Base-by-base conservation (phyloP, 2,888 invertebrate genomes). In the Drosophila testacea region DNA sequence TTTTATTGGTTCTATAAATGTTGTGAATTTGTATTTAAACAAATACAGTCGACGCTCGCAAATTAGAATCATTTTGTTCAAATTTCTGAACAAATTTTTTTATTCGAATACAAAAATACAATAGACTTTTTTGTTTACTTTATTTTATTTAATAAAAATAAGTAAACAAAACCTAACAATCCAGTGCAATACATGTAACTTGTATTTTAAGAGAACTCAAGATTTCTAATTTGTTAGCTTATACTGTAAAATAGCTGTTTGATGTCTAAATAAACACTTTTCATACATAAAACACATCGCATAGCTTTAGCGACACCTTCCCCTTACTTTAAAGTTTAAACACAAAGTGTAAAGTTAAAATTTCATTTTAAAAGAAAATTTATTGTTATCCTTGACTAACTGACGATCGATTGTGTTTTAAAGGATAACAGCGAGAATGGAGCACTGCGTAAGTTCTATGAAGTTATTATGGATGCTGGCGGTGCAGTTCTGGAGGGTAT, bases 401-500 rank as follows among this genome's bases (percentile, higher is more conserved):
- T 22, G 44, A 9, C 32, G 6, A 16, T 42, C n/a, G 11, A 16
- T 48, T 67, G 1, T 69, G 42, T 69, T 74, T 81, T 76, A 30
- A 90, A 96, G 95, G 95, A 95, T 77, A 95, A 95, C 90, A 67
- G 83, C 4, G 95, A 95, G 89, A 95, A 95, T 81, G 95, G 96
- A 27, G 96, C 97, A 48, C 93, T 97, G 69, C 96, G 95, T 93
- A 96, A 96, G 92, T 97, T 98, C 92, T 96, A 96, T 92, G 95
- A 96, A 91, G 95, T 96, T 59, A 96, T 98, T 72, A 94, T 95
- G 93, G 96, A 96, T 88, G 94, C 95, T 65, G 97, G 96, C 6
- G 94, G 95, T 63, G 95, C 96, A 77, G 96, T 97, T 89, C 94
- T 96, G 91, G 94, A 94, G 70, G 95, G 95, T 75, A 94, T 97